These are phyloP conservation scores for Varanus komodoensis DNA, from an alignment of 2,113 vertebrate species.

Conservation along the genomic window DNA sequence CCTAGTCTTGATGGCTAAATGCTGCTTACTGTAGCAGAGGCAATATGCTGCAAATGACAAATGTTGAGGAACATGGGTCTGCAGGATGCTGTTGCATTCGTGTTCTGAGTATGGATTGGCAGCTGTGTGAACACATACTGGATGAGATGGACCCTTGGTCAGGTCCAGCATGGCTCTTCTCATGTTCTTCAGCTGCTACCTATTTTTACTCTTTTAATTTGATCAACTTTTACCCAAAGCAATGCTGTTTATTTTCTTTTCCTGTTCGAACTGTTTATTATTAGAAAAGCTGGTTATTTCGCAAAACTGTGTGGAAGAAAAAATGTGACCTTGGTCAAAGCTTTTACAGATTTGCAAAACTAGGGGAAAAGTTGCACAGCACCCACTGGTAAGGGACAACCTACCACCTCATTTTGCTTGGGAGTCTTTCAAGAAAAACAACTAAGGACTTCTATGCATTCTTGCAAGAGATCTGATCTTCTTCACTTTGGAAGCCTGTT, in stretches of 20 bases:
- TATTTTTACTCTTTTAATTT: conserved; percentile 37
- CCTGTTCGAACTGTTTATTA: conserved; percentile 59
- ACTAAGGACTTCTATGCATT: not conserved
- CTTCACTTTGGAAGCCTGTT: conserved; percentile 31
- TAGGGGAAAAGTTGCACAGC: conserved; percentile 73
- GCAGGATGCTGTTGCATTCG: too few relatives aligned
- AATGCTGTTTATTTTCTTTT: conserved; percentile 39
- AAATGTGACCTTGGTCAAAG: conserved; percentile 70
- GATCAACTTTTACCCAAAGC: conserved; percentile 74
- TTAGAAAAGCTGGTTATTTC: conserved; percentile 69
- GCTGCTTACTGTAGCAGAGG: too few relatives aligned
- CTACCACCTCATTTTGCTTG: conserved; percentile 65
- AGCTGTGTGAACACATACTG: too few relatives aligned
- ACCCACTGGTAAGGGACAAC: conserved; percentile 66
- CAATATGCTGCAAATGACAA: too few relatives aligned
- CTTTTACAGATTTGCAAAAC: conserved; percentile 74
- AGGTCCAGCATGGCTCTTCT: too few relatives aligned
- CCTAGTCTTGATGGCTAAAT: too few relatives aligned
- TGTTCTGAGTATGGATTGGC: too few relatives aligned
- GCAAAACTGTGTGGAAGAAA: conserved; percentile 69
- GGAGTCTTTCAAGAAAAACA: conserved; percentile 63
- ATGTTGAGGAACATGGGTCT: too few relatives aligned
- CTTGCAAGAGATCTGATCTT: conserved; percentile 18
- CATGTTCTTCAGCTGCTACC: too few relatives aligned
- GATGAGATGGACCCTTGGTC: too few relatives aligned